phyloP scores from a whole-genome alignment of 2,888 invertebrate genomes.

The Resseliella maxima region DNA sequence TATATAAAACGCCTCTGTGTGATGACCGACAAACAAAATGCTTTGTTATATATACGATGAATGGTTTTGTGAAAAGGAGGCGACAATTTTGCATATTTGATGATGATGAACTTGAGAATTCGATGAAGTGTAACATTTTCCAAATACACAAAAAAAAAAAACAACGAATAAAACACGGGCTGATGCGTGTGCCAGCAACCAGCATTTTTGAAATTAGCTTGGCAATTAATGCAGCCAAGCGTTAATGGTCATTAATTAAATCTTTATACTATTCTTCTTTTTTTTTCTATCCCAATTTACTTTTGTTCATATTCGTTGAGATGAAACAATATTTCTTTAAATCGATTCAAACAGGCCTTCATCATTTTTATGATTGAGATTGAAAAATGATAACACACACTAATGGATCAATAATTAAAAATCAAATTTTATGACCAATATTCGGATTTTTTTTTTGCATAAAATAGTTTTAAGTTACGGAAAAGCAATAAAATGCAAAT shows the following conservation, averaged over 20 bases:
- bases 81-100: constrained; percentile 20
- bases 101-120: neutral
- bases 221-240: neutral
- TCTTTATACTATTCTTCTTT: neutral
- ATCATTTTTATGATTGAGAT: neutral
- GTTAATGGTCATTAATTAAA: constrained; percentile 44
- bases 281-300: neutral
- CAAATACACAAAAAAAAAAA: too few species aligned
- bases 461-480: neutral
- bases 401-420: neutral
- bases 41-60: neutral
- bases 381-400: neutral
- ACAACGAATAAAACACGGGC: neutral
- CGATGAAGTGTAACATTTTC: neutral
- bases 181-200: constrained; percentile 53
- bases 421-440: neutral
- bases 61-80: neutral
- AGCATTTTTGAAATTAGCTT: constrained; percentile 30
- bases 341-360: neutral
- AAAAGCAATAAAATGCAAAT: neutral
- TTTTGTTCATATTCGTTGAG: neutral
- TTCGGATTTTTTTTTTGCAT: neutral
- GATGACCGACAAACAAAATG: neutral
- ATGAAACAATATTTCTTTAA: neutral
- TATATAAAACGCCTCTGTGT: neutral